These are phyloP conservation scores for Menura novaehollandiae DNA, from an alignment of 2,113 vertebrate species.

Conservation along the genomic window DNA sequence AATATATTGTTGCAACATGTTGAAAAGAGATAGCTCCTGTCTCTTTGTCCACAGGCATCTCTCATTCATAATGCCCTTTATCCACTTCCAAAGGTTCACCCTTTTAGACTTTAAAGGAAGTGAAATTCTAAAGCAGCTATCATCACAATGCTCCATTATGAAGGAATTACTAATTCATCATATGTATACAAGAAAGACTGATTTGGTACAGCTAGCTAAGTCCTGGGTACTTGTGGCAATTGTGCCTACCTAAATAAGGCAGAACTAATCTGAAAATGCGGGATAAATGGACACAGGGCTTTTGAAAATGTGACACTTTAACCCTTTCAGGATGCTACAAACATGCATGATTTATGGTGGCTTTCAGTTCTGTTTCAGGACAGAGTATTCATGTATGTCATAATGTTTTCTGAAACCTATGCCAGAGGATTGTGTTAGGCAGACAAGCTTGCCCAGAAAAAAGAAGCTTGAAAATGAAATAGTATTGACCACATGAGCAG, in stretches of 20 bases:
- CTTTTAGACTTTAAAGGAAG: neutral
- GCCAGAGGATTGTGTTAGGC: neutral
- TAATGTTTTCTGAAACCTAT: neutral
- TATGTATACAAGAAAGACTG: neutral
- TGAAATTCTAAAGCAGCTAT: neutral
- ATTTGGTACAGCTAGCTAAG: neutral
- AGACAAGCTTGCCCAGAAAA: neutral
- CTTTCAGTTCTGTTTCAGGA: neutral
- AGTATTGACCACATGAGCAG: neutral
- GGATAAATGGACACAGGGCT: neutral
- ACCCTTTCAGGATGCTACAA: neutral
- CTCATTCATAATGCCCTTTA: neutral
- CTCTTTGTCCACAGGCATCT: neutral
- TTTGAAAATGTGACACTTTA: neutral
- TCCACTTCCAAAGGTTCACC: neutral
- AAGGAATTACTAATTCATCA: neutral
- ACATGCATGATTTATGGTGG: neutral
- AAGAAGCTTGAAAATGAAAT: neutral
- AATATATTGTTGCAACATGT: neutral
- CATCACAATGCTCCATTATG: neutral
- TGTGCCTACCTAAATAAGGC: neutral
- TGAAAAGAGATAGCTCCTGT: neutral
- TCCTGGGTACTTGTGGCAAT: neutral
- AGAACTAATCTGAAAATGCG: neutral
- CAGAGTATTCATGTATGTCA: neutral